Evolutionary conservation across 2,888 invertebrate species (phyloP), one percentile per base, ranked within the genome.

Genomic region (Parasteatoda lunata): DNA sequence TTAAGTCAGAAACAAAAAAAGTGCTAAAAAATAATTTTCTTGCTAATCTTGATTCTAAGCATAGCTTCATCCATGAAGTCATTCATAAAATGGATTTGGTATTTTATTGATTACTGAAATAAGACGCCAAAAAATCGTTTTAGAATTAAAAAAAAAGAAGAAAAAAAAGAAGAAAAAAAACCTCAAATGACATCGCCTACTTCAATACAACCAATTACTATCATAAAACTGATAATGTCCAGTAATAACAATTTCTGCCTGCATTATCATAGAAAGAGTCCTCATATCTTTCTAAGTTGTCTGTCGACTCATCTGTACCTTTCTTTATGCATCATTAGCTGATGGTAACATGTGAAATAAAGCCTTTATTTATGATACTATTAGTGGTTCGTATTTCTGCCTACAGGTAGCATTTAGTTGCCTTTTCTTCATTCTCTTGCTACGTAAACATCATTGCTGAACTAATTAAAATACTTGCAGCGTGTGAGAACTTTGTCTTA

Each of bases 301-400:
- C 68, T 47, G 47, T 2, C 30, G 30, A 30, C 30, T 80, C 75
- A 69, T 69, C 51, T 68, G 30, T n/a, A 51, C 59, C 52, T 70
- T 64, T 8, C 49, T 30, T 52, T 8, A 45, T 75, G 65, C 76
- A 59, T 76, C 69, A 59, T 59, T 72, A 49, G 52, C 68, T 70
- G 59, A 77, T 69, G 73, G 52, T 68, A 70, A 49, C 65, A 59
- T 15, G 54, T 51, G 52, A n/a, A 64, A 47, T 45, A 7, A 49
- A 9, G 52, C 52, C 54, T 47, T 72, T 77, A 75, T 83, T 83
- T 83, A 83, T 83, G 49, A 52, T 77, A 51, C 71, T 70, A 83
- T 83, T 83, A 83, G 83, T 71, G 71, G 70, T 52, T 65, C 54
- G 52, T 71, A 71, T 52, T 65, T 52, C 65, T 52, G 51, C 51